Evolutionary conservation across 2,888 invertebrate genomes (phyloP).

Genomic region (Amphipyra tragopoginis): DNA sequence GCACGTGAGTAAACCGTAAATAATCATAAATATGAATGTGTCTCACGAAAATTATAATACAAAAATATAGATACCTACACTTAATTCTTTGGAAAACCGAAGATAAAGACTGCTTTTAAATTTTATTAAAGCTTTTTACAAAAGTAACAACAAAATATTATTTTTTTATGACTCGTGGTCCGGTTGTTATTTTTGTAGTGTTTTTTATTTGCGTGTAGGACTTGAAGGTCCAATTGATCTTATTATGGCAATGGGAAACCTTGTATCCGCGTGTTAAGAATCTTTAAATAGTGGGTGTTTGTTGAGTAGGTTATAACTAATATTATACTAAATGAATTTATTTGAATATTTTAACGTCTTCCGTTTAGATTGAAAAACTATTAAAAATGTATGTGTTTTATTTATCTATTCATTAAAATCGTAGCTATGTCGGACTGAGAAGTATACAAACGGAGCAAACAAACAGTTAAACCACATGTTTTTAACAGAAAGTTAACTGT

Average conservation of each 20-base stretch:
- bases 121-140: slow-evolving; percentile 1
- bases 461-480: slow-evolving; percentile 43
- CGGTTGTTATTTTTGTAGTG: slow-evolving; percentile 64
- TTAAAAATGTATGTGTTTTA: slow-evolving; percentile 4
- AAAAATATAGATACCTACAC: too few relatives aligned
- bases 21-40: too few relatives aligned
- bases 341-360: slow-evolving; percentile 69
- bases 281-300: slow-evolving; percentile 67
- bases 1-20: too few relatives aligned
- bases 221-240: slow-evolving; percentile 69
- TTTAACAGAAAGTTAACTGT: slow-evolving; percentile 47
- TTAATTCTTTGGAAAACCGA: background rate
- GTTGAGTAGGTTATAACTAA: slow-evolving; percentile 55
- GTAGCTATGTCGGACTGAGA: slow-evolving; percentile 4
- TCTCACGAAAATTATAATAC: too few relatives aligned
- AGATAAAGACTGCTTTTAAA: background rate
- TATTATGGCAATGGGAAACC: slow-evolving; percentile 67
- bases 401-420: slow-evolving; percentile 15
- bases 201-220: slow-evolving; percentile 70
- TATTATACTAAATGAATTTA: slow-evolving; percentile 61
- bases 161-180: slow-evolving; percentile 52
- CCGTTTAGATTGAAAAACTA: slow-evolving; percentile 63
- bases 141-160: slow-evolving; percentile 19
- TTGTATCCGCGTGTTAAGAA: slow-evolving; percentile 62
- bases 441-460: slow-evolving; percentile 4